Evolutionary conservation across 1,140 invertebrate species (phyloP).

Genomic region (Zaprionus taronus): DNA sequence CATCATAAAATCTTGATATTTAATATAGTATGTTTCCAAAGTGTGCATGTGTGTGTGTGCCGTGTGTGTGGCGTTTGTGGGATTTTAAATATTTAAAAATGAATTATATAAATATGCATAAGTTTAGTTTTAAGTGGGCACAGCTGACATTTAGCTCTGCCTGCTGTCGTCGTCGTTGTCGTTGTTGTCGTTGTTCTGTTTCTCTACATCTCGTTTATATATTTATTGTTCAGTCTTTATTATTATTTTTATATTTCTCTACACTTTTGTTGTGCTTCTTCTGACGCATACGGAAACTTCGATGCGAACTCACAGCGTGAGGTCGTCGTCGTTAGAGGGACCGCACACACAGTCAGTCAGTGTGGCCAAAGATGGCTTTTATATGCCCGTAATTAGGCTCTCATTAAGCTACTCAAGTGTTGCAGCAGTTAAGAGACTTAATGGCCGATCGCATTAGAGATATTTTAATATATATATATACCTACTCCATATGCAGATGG

Average conservation of each 20-base stretch:
- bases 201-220: not conserved
- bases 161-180: slow-evolving; percentile 22
- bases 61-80: slow-evolving; percentile 36
- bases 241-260: slow-evolving; percentile 3
- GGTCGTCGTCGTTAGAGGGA: slow-evolving; percentile 21
- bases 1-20: slow-evolving; percentile 78
- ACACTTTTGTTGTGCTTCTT: not conserved
- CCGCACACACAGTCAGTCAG: slow-evolving; percentile 25
- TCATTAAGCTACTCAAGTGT: slow-evolving; percentile 52
- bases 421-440: slow-evolving; percentile 16
- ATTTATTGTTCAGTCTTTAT: slow-evolving; percentile 20
- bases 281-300: slow-evolving; percentile 30
- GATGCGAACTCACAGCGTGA: slow-evolving; percentile 29
- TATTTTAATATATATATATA: not conserved
- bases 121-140: slow-evolving; percentile 75
- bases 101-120: slow-evolving; percentile 81
- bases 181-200: not conserved
- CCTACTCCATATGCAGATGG: not conserved
- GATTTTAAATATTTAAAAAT: slow-evolving; percentile 76
- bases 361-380: slow-evolving; percentile 60
- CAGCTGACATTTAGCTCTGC: slow-evolving; percentile 68
- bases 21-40: slow-evolving; percentile 59
- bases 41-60: slow-evolving; percentile 25
- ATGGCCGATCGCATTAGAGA: slow-evolving; percentile 13
- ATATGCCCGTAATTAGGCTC: slow-evolving; percentile 66